Evolutionary conservation across 1,140 invertebrate species (phyloP).

Genomic region (Phortica variegata): DNA sequence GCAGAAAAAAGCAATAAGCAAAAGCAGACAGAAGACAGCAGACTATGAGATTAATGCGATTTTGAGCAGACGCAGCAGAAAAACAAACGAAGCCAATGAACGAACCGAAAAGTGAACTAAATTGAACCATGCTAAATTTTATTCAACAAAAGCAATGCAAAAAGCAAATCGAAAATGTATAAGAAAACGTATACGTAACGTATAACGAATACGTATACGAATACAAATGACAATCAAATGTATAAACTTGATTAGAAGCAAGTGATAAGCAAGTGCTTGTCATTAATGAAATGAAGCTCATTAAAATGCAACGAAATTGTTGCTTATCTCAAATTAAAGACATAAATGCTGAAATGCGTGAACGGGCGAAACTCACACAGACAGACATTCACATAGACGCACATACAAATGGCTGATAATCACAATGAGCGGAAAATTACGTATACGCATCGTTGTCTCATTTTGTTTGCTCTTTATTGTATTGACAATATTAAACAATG

Average conservation of each 20-base stretch:
- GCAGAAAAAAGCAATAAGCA: too few relatives aligned
- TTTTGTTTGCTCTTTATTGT: background rate
- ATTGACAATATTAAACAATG: conserved; percentile 16
- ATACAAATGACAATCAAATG: too few relatives aligned
- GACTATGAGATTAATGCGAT: too few relatives aligned
- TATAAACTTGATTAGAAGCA: too few relatives aligned
- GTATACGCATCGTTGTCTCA: background rate
- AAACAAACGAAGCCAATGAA: too few relatives aligned
- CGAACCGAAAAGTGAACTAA: too few relatives aligned
- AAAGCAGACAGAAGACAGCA: too few relatives aligned
- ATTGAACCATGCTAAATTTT: too few relatives aligned
- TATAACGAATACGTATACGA: too few relatives aligned
- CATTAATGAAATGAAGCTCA: conserved; percentile 43
- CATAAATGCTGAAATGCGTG: conserved; percentile 20
- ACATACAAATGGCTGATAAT: conserved; percentile 31
- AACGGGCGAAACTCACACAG: conserved; percentile 19
- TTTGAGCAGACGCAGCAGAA: too few relatives aligned
- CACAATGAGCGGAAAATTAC: conserved; percentile 14
- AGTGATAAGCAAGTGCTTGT: background rate
- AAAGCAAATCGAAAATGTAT: background rate
- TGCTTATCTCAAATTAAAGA: conserved; percentile 50
- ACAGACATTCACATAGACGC: conserved; percentile 12
- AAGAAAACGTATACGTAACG: background rate
- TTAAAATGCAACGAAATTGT: conserved; percentile 55
- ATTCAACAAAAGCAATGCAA: too few relatives aligned